Conservation (phyloP, 2,888 invertebrate genomes). For the Himalopsyche kuldschensis region DNA sequence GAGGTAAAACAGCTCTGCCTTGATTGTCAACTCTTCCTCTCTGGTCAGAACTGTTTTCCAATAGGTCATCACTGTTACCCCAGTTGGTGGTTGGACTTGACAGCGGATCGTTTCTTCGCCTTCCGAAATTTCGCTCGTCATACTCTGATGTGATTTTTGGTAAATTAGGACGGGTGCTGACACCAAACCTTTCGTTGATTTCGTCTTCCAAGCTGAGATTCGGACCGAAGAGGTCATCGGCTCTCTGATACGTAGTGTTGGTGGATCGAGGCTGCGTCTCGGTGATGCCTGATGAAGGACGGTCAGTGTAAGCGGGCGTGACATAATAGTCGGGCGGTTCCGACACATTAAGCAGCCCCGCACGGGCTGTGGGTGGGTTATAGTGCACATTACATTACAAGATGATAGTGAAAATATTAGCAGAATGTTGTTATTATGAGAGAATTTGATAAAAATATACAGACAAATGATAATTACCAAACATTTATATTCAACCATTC, state of each 20-base stretch:
- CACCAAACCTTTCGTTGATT: conserved; percentile 67
- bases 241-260: conserved; percentile 46
- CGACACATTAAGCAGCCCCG: conserved; percentile 77
- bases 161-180: conserved; percentile 60
- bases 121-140: conserved; percentile 44
- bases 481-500: too few species aligned
- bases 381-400: background rate
- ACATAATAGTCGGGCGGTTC: conserved; percentile 73
- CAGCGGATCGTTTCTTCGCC: conserved; percentile 46
- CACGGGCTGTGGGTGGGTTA: conserved; percentile 61
- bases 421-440: background rate
- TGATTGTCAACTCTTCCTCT: conserved; percentile 44
- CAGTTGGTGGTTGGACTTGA: conserved; percentile 16
- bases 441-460: background rate
- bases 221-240: conserved; percentile 45
- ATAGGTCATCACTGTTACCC: background rate
- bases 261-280: conserved; percentile 15
- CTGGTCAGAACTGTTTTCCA: conserved; percentile 43
- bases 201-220: conserved; percentile 54
- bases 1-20: conserved; percentile 67
- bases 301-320: conserved; percentile 50
- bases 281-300: conserved; percentile 14
- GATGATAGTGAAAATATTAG: background rate
- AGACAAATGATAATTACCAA: too few species aligned
- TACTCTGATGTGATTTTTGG: background rate